Evolutionary conservation across 2,797 vertebrate species (phyloP).

Genomic region (Hozukius guyotensis): DNA sequence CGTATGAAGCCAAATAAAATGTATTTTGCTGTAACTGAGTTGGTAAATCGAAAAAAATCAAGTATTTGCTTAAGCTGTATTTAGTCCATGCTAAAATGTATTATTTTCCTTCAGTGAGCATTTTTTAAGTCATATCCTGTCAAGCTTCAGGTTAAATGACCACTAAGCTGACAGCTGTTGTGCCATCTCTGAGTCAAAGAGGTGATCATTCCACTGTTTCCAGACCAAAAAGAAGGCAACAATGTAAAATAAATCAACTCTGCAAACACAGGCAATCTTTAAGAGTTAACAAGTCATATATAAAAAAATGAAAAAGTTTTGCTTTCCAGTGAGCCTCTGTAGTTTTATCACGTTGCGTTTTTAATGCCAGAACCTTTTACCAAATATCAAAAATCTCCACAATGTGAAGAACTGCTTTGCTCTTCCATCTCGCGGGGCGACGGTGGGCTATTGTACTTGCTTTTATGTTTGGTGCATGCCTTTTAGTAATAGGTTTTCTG

Average conservation of each 20-base stretch:
- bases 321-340: not conserved
- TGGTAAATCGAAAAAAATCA: not conserved
- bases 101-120: not conserved
- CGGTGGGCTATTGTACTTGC: constrained; percentile 19
- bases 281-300: not conserved
- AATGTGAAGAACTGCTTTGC: not conserved
- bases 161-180: not conserved
- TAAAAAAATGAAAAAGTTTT: not conserved
- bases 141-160: not conserved
- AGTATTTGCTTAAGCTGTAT: not conserved
- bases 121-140: not conserved
- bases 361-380: constrained; percentile 1
- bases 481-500: constrained; percentile 40
- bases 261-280: not conserved
- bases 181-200: not conserved
- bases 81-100: not conserved
- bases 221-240: not conserved
- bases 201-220: not conserved
- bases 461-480: constrained; percentile 19
- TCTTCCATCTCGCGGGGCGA: not conserved
- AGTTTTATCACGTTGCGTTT: constrained; percentile 5
- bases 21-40: not conserved
- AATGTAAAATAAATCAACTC: not conserved
- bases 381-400: constrained; percentile 20
- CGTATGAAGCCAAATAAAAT: constrained; percentile 6